phyloP scores from a whole-genome alignment of 2,113 vertebrate genomes.

The Anolis carolinensis region DNA sequence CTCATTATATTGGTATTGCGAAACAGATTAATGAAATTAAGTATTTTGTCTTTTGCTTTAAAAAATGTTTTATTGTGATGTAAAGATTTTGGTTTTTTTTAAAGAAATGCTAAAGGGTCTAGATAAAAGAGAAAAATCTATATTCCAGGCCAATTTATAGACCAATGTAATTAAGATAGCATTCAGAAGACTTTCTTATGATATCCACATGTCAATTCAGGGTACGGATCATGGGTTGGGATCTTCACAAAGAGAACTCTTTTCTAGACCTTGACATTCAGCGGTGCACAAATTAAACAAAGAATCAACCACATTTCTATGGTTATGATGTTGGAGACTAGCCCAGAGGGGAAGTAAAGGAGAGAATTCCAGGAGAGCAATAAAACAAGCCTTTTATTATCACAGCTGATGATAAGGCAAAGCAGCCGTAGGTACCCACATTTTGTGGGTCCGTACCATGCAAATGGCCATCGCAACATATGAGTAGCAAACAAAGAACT shows the following conservation, averaged over 20 bases:
- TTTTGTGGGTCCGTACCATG: too few species aligned
- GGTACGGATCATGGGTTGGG: slow-evolving; percentile 28
- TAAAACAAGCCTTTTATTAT: too few species aligned
- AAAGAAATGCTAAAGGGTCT: slow-evolving; percentile 43
- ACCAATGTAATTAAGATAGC: slow-evolving; percentile 61
- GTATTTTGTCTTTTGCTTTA: slow-evolving; percentile 69
- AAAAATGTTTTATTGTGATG: slow-evolving; percentile 69
- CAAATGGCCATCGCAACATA: too few species aligned
- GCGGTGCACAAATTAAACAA: neutral
- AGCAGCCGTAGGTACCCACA: too few species aligned
- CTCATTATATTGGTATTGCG: slow-evolving; percentile 84
- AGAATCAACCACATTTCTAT: too few species aligned
- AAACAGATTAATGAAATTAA: slow-evolving; percentile 85
- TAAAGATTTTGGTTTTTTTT: slow-evolving; percentile 62
- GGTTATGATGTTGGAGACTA: too few species aligned
- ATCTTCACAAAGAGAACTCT: neutral
- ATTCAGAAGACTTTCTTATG: slow-evolving; percentile 47
- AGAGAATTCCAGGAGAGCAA: too few species aligned
- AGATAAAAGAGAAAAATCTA: slow-evolving; percentile 64
- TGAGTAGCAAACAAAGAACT: too few species aligned
- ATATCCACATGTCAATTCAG: slow-evolving; percentile 46
- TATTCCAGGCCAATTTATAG: slow-evolving; percentile 68
- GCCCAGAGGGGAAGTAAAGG: too few species aligned
- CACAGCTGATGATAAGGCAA: too few species aligned
- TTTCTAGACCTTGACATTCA: neutral